Base-by-base conservation (phyloP, 2,888 invertebrate genomes). In the Cryptophagus acutangulus region DNA sequence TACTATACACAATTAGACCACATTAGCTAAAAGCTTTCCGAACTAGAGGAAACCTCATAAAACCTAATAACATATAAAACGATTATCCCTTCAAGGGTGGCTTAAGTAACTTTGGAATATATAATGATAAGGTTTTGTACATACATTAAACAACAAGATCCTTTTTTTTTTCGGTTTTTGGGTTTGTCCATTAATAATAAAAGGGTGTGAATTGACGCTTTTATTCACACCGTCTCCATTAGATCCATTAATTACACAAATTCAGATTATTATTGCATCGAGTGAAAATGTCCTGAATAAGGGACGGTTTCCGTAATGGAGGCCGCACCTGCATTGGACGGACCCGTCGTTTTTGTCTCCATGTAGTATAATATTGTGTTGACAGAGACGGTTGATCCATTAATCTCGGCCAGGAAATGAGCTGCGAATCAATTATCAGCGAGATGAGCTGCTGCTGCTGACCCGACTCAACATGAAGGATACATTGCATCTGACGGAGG, bases 351-450 rank as follows among this genome's bases (percentile, higher is more conserved):
- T 60, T 60, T 59, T 60, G 59, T 60, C 58, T 54, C 59, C 54
- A 55, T 58, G 57, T 55, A n/a, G n/a, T n/a, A 58, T 59, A 61
- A 61, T 61, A 54, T 56, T 59, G 56, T 53, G 63, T 59, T 59
- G 62, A 61, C 62, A 61, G n/a, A n/a, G 61, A 54, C 58, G 55
- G 54, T 52, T 49, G 46, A 54, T 55, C 60, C 58, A 61, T 63
- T 63, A 63, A 63, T 62, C 61, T 59, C 53, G 39, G 43, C 45
- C 49, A 52, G 58, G 57, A 60, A 59, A 60, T 59, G 58, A 60
- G 56, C 54, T 55, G 51, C 54, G 53, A 57, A 53, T 58, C 58
- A 58, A 59, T 60, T 58, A 59, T 51, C 42, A 46, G 42, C 35
- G 44, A 47, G 45, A 46, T 54, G 55, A 49, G 50, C 45, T 33